These are phyloP conservation scores for Catostylus mosaicus DNA, from an alignment of 30 jellyfish, hydroid and myxozoan genomes.

Conservation along the genomic window DNA sequence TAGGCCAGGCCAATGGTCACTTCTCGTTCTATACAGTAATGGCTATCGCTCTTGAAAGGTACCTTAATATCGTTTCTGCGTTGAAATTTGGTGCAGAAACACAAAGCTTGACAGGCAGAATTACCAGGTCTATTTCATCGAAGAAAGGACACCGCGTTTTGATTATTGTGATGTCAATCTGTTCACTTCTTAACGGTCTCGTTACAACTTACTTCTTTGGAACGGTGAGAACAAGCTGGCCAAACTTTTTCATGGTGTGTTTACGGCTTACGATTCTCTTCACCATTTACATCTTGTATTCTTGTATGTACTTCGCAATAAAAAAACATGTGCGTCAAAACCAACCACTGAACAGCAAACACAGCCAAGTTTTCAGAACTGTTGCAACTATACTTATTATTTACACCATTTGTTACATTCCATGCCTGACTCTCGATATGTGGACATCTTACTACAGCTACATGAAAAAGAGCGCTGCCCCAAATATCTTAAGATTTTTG, in stretches of 20 bases:
- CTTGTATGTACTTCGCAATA: slow-evolving; percentile 20
- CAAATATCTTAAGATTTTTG: slow-evolving; percentile 24
- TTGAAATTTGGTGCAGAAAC: background rate
- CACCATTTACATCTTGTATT: slow-evolving; percentile 10
- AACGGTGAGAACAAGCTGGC: background rate
- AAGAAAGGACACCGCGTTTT: background rate
- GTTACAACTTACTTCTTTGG: slow-evolving; percentile 61
- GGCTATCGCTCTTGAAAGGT: slow-evolving; percentile 48
- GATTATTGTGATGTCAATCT: background rate
- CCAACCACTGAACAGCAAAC: background rate
- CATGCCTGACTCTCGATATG: slow-evolving; percentile 4
- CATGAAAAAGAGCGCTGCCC: slow-evolving; percentile 30
- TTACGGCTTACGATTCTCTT: slow-evolving; percentile 11
- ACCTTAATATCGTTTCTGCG: slow-evolving; percentile 10
- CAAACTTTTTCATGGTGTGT: slow-evolving; percentile 26
- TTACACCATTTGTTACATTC: slow-evolving; percentile 7
- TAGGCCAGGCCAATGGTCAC: slow-evolving; percentile 59
- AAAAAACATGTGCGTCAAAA: slow-evolving; percentile 7
- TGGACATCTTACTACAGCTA: slow-evolving; percentile 46
- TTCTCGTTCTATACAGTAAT: slow-evolving; percentile 37
- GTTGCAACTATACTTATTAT: slow-evolving; percentile 20
- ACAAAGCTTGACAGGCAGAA: background rate
- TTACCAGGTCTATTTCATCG: background rate
- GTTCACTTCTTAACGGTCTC: slow-evolving; percentile 42
- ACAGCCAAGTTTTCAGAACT: slow-evolving; percentile 18